A percentile compares a stretch with the other conserved stretches of the same genome.
Evolutionary conservation across 2,113 vertebrate genomes (phyloP).

Genomic region (Sialia sialis): DNA sequence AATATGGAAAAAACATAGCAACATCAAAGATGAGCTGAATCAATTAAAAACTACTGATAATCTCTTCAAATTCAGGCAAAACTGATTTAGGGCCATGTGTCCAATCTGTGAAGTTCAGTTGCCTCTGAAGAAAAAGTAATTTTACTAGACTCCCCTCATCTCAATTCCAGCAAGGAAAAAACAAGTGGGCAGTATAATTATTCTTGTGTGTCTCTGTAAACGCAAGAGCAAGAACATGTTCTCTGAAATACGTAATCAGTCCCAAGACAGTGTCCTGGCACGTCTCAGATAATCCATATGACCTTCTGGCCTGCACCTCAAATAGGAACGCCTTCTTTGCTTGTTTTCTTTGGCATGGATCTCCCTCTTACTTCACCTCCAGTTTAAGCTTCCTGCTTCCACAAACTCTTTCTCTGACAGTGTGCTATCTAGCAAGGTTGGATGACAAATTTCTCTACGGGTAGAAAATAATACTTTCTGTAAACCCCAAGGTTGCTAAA

Average conservation of each 20-base stretch:
- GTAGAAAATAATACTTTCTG: neutral
- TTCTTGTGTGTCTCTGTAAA: neutral
- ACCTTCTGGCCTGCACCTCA: conserved; percentile 33
- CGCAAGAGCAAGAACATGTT: neutral
- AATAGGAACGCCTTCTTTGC: neutral
- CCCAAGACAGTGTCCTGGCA: conserved; percentile 11
- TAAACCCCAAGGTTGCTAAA: neutral
- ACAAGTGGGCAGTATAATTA: neutral
- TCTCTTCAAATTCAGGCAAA: neutral
- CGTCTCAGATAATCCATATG: conserved; percentile 15
- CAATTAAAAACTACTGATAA: neutral
- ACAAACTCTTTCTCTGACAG: neutral
- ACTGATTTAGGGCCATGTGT: neutral
- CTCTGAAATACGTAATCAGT: neutral
- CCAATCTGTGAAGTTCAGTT: neutral
- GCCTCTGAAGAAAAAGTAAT: neutral
- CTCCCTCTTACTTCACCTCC: conserved; percentile 12
- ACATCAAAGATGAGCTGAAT: neutral
- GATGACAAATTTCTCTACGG: neutral
- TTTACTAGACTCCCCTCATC: neutral
- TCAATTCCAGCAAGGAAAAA: neutral
- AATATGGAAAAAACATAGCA: neutral
- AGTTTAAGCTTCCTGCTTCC: conserved; percentile 13
- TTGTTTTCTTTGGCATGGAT: conserved; percentile 25
- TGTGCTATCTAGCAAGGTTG: neutral